These are phyloP conservation scores for Rotaria macrura DNA, from an alignment of 2,888 invertebrate species.

Conservation along the genomic window DNA sequence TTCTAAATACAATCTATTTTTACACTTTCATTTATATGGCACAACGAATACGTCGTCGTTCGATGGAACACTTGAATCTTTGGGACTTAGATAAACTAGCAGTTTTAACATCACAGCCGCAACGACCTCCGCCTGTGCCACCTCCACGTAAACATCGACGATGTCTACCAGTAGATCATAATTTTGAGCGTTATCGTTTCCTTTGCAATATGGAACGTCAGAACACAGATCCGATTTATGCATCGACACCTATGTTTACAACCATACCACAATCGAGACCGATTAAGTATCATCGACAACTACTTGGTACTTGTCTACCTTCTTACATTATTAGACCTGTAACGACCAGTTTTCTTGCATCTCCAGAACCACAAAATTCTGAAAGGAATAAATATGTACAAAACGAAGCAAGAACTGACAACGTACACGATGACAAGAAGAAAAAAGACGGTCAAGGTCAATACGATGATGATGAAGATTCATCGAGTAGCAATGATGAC, in stretches of 20 bases:
- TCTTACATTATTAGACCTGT: background rate
- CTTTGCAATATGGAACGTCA: background rate
- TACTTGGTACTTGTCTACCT: background rate
- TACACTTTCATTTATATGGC: background rate
- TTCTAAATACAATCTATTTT: conserved; percentile 36
- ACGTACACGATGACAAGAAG: no score
- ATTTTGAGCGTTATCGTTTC: background rate
- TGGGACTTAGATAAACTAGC: background rate
- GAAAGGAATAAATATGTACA: background rate
- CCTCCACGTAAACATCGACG: background rate
- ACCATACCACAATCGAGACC: background rate
- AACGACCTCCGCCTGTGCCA: background rate
- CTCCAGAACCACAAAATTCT: background rate
- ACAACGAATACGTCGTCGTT: background rate
- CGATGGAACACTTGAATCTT: background rate
- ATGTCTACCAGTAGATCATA: background rate
- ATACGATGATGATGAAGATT: no score
- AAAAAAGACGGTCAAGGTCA: no score
- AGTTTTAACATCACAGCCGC: no score
- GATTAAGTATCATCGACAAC: background rate
- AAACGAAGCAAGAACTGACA: background rate
- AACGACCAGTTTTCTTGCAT: background rate
- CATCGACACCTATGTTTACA: background rate
- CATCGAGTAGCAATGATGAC: no score
- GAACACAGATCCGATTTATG: background rate